These are phyloP conservation scores for Regulus satrapa DNA, from an alignment of 2,113 vertebrate species.

Conservation along the genomic window DNA sequence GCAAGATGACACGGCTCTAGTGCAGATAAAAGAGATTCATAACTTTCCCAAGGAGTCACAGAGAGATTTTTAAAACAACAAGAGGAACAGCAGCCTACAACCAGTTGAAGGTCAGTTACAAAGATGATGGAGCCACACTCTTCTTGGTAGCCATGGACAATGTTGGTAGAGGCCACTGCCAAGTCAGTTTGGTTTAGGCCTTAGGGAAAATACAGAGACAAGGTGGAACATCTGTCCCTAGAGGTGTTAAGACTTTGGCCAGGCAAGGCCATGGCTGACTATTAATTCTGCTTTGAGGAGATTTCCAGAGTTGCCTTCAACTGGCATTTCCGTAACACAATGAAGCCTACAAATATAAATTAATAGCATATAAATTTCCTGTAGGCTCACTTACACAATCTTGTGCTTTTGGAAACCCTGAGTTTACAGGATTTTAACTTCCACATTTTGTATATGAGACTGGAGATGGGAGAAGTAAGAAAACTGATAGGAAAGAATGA, in stretches of 20 bases:
- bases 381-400: not conserved
- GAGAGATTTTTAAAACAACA: not conserved
- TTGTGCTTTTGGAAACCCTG: not conserved
- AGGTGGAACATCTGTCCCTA: not conserved
- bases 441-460: not conserved
- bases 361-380: not conserved
- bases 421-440: not conserved
- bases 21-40: not conserved
- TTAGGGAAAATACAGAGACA: not conserved
- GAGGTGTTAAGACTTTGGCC: not conserved
- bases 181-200: not conserved
- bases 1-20: not conserved
- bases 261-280: not conserved
- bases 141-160: not conserved
- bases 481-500: not conserved
- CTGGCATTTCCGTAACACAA: not conserved
- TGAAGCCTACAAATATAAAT: too few relatives aligned
- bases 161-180: not conserved
- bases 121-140: not conserved
- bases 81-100: not conserved
- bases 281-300: not conserved
- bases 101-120: not conserved
- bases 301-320: not conserved
- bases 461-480: not conserved
- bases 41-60: not conserved